Percentiles rank a stretch among this genome's conserved stretches.
Evolutionary conservation across 2,888 invertebrate genomes (phyloP).

Genomic region (Polydrusus tereticollis): DNA sequence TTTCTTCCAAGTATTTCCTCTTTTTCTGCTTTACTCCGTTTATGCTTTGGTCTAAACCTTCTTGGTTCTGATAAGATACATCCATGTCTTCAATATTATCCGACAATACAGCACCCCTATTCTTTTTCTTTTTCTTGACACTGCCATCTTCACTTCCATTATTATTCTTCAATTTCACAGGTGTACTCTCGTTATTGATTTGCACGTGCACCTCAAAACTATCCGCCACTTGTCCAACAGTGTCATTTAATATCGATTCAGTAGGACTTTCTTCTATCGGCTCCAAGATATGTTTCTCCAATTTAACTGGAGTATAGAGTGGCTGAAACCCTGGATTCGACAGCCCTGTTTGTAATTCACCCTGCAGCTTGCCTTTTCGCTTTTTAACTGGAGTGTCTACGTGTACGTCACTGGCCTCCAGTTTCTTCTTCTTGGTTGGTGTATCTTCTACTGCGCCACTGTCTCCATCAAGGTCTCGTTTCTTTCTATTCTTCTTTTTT

Average conservation of each 20-base stretch:
- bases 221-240: conserved; percentile 39
- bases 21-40: conserved; percentile 21
- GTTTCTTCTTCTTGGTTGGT: conserved; percentile 22
- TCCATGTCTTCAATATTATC: conserved; percentile 13
- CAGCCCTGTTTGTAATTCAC: conserved; percentile 51
- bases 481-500: conserved; percentile 35
- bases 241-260: conserved; percentile 47
- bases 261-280: conserved; percentile 57
- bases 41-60: background rate
- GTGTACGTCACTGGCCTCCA: background rate
- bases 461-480: conserved; percentile 29
- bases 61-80: conserved; percentile 20
- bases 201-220: conserved; percentile 43
- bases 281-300: conserved; percentile 57
- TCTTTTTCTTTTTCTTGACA: conserved; percentile 43
- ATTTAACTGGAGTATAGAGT: conserved; percentile 50
- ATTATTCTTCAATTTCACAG: conserved; percentile 17
- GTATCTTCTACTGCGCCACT: conserved; percentile 8
- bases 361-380: conserved; percentile 51
- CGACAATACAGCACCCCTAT: conserved; percentile 35
- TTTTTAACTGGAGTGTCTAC: conserved; percentile 43
- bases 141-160: background rate
- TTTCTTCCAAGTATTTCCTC: conserved; percentile 8
- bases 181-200: conserved; percentile 44
- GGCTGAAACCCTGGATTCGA: conserved; percentile 62